These are phyloP conservation scores for Colaptes auratus DNA, from an alignment of 2,113 vertebrate genomes.

Conservation along the genomic window DNA sequence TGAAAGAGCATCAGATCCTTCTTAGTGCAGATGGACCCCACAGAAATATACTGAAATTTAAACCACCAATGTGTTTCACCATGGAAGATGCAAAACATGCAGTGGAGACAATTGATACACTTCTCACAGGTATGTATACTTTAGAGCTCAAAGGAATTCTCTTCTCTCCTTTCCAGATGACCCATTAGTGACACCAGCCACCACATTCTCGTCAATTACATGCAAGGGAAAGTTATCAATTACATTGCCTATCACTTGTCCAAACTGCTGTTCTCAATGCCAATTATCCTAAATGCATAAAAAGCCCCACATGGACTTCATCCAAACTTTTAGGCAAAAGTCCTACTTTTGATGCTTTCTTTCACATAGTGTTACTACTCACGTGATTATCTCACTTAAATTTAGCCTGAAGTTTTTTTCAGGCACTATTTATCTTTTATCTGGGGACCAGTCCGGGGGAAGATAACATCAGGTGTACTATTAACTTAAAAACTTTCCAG, in stretches of 20 bases:
- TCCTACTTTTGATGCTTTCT: background rate
- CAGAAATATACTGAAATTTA: constrained; percentile 94
- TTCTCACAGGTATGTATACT: constrained; percentile 85
- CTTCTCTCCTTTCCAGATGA: background rate
- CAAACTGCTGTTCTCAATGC: background rate
- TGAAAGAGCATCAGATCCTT: constrained; percentile 88
- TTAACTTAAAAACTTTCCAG: background rate
- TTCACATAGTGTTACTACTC: background rate
- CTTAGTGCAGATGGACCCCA: constrained; percentile 94
- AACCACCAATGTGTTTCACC: constrained; percentile 95
- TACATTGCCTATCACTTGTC: background rate
- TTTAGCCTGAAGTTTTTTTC: constrained; percentile 12
- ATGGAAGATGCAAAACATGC: constrained; percentile 84
- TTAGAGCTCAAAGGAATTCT: background rate
- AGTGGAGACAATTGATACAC: constrained; percentile 84
- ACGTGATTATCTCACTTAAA: background rate
- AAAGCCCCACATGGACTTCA: background rate
- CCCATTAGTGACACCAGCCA: background rate
- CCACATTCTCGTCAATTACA: background rate
- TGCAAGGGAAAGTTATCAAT: background rate
- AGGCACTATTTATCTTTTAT: background rate
- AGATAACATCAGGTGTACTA: background rate
- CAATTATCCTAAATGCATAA: background rate
- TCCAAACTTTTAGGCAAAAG: background rate
- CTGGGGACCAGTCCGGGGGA: background rate